A percentile compares a stretch with the other conserved stretches of the same genome.
Evolutionary conservation across 2,888 invertebrate species (phyloP).

Genomic region (Tridacna crocea): DNA sequence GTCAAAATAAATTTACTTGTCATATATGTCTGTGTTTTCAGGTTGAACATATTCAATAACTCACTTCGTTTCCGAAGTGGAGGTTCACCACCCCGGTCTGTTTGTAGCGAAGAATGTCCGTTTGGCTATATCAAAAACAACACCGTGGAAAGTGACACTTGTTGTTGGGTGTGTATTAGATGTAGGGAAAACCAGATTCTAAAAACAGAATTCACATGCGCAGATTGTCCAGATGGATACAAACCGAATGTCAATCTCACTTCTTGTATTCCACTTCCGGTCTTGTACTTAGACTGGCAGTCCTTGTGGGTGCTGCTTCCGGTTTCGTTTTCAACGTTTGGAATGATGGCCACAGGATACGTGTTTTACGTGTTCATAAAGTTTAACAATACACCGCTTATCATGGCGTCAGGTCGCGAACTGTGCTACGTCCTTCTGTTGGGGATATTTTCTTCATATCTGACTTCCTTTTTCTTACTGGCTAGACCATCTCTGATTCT

Average conservation of each 20-base stretch:
- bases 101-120: slow-evolving; percentile 88
- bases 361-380: slow-evolving; percentile 88
- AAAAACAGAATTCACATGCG: slow-evolving; percentile 85
- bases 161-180: slow-evolving; percentile 90
- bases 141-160: slow-evolving; percentile 84
- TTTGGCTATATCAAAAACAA: slow-evolving; percentile 86
- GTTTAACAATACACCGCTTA: slow-evolving; percentile 88
- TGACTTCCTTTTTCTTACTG: slow-evolving; percentile 89
- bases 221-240: slow-evolving; percentile 86
- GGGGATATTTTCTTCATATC: slow-evolving; percentile 89
- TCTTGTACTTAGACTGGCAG: slow-evolving; percentile 87
- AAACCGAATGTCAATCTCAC: slow-evolving; percentile 87
- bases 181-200: slow-evolving; percentile 87
- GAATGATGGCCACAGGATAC: slow-evolving; percentile 87
- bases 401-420: slow-evolving; percentile 92
- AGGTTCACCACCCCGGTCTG: slow-evolving; percentile 86
- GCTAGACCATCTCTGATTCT: slow-evolving; percentile 88
- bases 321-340: slow-evolving; percentile 87
- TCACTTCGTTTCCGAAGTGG: slow-evolving; percentile 72
- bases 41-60: slow-evolving; percentile 70
- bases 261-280: slow-evolving; percentile 87
- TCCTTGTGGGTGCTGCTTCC: slow-evolving; percentile 89
- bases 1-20: no score
- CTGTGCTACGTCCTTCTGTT: slow-evolving; percentile 90
- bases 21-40: slow-evolving; percentile 49